Percentiles rank a stretch among this genome's conserved stretches.
These are phyloP conservation scores for Thereuonema tuberculata DNA, from an alignment of 1,140 invertebrate species.

Conservation along the genomic window DNA sequence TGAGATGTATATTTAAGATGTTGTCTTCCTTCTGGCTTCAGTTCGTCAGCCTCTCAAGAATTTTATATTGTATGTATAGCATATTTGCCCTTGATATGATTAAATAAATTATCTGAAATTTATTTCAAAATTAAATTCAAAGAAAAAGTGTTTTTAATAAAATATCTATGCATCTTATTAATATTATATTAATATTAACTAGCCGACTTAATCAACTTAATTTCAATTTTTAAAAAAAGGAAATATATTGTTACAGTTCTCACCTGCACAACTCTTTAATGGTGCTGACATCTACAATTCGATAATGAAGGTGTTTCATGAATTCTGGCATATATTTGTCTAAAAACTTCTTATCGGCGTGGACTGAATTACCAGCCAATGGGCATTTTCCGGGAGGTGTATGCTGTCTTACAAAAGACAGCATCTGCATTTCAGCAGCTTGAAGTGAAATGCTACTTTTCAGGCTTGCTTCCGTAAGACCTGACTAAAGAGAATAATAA, in stretches of 20 bases:
- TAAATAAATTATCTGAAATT: background rate
- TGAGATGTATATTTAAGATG: no score
- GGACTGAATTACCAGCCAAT: conserved; percentile 78
- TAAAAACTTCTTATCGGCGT: conserved; percentile 68
- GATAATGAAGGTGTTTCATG: conserved; percentile 71
- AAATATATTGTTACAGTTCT: conserved; percentile 12
- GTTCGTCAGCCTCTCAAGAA: no score
- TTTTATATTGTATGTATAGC: no score
- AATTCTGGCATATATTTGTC: conserved; percentile 57
- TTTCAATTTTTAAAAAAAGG: background rate
- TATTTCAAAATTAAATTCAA: background rate
- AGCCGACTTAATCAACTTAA: background rate
- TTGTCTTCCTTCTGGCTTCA: no score
- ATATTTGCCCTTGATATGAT: no score
- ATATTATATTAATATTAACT: background rate
- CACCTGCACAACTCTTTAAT: conserved; percentile 66
- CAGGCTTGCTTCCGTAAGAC: conserved; percentile 51
- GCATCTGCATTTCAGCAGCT: conserved; percentile 51
- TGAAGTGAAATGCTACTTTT: conserved; percentile 48
- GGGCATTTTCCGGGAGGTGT: conserved; percentile 48
- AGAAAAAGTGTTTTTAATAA: background rate
- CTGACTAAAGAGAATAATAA: conserved; percentile 42
- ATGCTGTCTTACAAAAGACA: conserved; percentile 57
- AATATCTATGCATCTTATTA: background rate
- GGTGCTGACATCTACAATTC: conserved; percentile 82